Conservation (phyloP, 2,797 vertebrate species). For the Paratrypauchen microcephalus region DNA sequence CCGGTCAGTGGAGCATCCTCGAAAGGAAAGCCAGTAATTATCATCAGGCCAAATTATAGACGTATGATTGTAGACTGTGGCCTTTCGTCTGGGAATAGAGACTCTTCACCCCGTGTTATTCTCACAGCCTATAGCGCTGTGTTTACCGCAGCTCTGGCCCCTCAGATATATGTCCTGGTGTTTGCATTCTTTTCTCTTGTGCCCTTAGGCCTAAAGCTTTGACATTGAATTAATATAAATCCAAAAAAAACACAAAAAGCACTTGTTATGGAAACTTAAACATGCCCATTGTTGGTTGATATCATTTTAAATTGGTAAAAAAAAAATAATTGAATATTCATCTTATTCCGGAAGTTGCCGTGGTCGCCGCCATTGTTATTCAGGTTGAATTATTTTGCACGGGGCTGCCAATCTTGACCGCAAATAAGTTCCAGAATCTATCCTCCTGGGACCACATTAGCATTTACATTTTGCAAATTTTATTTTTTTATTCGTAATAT, state of each 20-base stretch:
- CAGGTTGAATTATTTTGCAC: too few species aligned
- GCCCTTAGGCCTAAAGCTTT: not conserved
- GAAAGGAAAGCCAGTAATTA: slow-evolving; percentile 68
- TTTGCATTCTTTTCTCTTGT: not conserved
- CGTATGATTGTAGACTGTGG: slow-evolving; percentile 71
- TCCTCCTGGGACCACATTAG: too few species aligned
- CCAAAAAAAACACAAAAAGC: not conserved
- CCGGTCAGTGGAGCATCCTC: slow-evolving; percentile 39
- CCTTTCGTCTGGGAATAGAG: slow-evolving; percentile 50
- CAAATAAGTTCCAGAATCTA: too few species aligned
- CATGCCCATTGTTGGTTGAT: not conserved
- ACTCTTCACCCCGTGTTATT: slow-evolving; percentile 24
- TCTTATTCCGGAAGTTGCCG: too few species aligned
- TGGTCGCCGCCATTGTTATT: too few species aligned
- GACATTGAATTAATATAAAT: not conserved
- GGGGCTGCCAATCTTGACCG: too few species aligned
- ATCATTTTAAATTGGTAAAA: not conserved
- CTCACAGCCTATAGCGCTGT: slow-evolving; percentile 4
- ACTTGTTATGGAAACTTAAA: not conserved
- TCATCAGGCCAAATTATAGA: slow-evolving; percentile 71
- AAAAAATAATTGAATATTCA: too few species aligned
- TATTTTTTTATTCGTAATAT: too few species aligned
- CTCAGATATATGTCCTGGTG: not conserved
- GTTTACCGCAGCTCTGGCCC: not conserved
- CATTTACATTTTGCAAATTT: too few species aligned